These are phyloP conservation scores for Homarus americanus DNA, from an alignment of 1,140 invertebrate species.

Conservation along the genomic window DNA sequence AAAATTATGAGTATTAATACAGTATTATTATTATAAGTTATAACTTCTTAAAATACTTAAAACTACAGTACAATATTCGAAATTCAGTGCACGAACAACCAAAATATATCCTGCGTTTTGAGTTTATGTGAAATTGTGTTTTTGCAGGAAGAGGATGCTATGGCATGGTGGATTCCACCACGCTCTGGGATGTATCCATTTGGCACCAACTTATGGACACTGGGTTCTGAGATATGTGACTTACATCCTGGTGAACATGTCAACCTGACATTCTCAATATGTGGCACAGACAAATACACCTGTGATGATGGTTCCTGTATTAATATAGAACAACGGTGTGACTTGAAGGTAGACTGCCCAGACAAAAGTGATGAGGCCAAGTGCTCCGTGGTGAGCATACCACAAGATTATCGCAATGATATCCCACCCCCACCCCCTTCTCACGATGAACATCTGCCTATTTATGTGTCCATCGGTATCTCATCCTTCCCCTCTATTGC, in stretches of 20 bases:
- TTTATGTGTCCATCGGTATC: constrained; percentile 45
- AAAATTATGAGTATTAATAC: background rate
- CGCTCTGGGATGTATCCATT: constrained; percentile 32
- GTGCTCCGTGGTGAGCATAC: constrained; percentile 81
- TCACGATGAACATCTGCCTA: background rate
- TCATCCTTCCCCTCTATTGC: constrained; percentile 65
- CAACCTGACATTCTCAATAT: constrained; percentile 78
- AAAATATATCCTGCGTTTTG: background rate
- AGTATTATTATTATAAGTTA: background rate
- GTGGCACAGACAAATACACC: constrained; percentile 88
- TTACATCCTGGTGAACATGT: constrained; percentile 33
- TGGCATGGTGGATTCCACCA: constrained; percentile 11
- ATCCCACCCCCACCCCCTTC: constrained; percentile 48
- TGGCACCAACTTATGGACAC: constrained; percentile 31
- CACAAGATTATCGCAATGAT: constrained; percentile 45
- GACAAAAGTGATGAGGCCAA: constrained; percentile 93
- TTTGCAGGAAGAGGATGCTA: background rate
- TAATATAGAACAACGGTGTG: constrained; percentile 87
- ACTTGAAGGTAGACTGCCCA: constrained; percentile 88
- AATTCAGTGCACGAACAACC: background rate
- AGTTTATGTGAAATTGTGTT: background rate
- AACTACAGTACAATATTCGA: background rate
- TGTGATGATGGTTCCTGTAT: constrained; percentile 96
- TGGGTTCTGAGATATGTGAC: constrained; percentile 19
- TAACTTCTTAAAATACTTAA: background rate